Conservation (phyloP, 2,797 vertebrate genomes). For the Pelodytes ibericus region DNA sequence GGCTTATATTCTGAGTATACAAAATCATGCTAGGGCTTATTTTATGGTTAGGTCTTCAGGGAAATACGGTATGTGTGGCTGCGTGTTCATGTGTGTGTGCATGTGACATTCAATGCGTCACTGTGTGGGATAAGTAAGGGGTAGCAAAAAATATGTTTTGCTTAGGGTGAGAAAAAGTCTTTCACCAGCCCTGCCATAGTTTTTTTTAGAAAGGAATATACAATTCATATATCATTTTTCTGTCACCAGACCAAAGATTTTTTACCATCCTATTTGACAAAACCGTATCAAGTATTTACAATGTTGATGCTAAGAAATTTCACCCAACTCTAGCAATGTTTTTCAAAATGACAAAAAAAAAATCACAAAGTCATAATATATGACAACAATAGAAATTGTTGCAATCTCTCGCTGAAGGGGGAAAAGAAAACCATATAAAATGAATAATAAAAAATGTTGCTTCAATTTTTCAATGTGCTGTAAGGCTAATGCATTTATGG, state of each 20-base stretch:
- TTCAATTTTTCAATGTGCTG: background rate
- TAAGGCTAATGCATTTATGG: conserved; percentile 18
- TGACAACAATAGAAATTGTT: conserved; percentile 27
- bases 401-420: conserved; percentile 1
- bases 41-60: no score
- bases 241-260: background rate
- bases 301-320: background rate
- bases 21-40: no score
- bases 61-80: no score
- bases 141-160: no score
- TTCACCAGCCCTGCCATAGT: no score
- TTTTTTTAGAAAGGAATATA: no score
- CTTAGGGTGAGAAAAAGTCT: no score
- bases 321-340: background rate
- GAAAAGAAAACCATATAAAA: conserved; percentile 19
- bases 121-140: no score
- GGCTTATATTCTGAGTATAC: no score
- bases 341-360: conserved; percentile 6
- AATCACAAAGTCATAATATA: conserved; percentile 10
- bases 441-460: conserved; percentile 33
- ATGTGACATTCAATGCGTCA: no score
- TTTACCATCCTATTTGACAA: background rate
- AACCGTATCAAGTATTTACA: background rate
- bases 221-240: background rate
- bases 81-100: no score